Conservation (phyloP, 2,888 invertebrate species). For the Alloscopus bannaensis region DNA sequence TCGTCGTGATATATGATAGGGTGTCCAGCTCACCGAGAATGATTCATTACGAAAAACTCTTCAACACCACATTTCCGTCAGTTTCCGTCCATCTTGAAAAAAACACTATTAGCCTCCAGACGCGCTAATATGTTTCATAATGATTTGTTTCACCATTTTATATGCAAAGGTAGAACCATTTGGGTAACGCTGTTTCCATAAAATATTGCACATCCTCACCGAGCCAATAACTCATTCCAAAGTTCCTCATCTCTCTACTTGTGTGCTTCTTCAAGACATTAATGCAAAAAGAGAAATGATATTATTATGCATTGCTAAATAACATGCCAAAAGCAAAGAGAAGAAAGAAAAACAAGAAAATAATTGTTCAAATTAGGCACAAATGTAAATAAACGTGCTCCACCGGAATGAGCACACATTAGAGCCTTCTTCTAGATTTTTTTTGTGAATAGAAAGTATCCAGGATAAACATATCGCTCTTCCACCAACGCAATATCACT, state of each 20-base stretch:
- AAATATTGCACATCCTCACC: conserved; percentile 18
- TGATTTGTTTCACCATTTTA: no score
- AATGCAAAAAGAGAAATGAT: neutral
- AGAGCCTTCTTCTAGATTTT: conserved; percentile 2
- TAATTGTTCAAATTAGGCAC: conserved; percentile 50
- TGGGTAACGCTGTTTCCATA: no score
- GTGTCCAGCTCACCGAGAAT: no score
- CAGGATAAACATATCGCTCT: conserved; percentile 16
- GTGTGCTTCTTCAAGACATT: no score
- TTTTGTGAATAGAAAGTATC: conserved; percentile 12
- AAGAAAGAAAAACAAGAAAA: conserved; percentile 39
- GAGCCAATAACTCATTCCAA: conserved; percentile 30
- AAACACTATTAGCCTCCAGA: no score
- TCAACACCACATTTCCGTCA: no score
- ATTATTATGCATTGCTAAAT: neutral
- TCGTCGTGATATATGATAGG: no score
- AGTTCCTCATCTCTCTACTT: no score
- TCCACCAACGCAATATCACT: conserved; percentile 54
- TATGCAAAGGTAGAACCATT: no score
- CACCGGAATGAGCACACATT: conserved; percentile 44
- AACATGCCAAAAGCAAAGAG: neutral
- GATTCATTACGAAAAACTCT: no score
- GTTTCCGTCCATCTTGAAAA: no score
- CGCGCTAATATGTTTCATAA: no score
- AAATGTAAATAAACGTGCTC: conserved; percentile 58